These are phyloP conservation scores for Pollachius pollachius DNA, from an alignment of 2,113 vertebrate species.

Conservation along the genomic window DNA sequence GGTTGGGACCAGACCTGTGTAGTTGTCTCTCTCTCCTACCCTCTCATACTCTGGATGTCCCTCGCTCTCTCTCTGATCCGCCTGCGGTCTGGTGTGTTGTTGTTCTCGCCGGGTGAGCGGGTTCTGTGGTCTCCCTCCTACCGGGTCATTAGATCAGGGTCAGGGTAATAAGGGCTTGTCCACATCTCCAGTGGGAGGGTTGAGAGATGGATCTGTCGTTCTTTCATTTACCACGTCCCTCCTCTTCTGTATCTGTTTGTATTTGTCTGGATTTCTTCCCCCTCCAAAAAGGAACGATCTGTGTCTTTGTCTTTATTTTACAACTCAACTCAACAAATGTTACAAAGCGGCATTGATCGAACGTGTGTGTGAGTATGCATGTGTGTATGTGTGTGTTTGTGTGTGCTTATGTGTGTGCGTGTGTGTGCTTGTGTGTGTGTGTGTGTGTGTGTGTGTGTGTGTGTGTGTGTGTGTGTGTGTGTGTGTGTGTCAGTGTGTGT, in stretches of 20 bases:
- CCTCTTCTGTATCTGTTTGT: neutral
- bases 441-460: neutral
- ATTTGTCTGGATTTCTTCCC: no score
- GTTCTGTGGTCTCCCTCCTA: neutral
- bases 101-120: no score
- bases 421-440: neutral
- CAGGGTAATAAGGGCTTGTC: no score
- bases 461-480: conserved; percentile 25
- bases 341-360: no score
- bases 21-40: neutral
- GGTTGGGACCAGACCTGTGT: neutral
- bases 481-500: conserved; percentile 22
- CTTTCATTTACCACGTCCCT: neutral
- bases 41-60: neutral
- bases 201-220: conserved; percentile 8
- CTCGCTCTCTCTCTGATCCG: neutral
- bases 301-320: neutral
- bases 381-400: conserved; percentile 1
- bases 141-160: no score
- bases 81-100: no score
- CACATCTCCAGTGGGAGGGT: conserved; percentile 57
- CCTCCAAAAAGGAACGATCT: neutral
- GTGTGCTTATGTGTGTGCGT: conserved; percentile 37
- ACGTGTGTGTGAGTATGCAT: no score
- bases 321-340: no score